phyloP scores from a whole-genome alignment of 2,113 vertebrate species.

The Psephotus haematonotus region DNA sequence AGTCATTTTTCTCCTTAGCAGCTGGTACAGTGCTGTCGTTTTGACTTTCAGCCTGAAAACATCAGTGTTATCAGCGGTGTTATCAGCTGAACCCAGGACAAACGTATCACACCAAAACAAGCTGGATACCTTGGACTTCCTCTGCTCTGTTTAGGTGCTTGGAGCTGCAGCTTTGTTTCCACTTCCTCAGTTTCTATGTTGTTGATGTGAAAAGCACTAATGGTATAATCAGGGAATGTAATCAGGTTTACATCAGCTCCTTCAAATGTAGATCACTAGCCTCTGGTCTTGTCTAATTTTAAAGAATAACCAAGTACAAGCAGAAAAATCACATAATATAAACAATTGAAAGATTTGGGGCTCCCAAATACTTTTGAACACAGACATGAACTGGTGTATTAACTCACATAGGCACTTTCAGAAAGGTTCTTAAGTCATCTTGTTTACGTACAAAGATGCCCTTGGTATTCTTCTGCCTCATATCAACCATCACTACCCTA shows the following conservation, averaged over 20 bases:
- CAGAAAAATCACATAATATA: background rate
- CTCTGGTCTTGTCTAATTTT: background rate
- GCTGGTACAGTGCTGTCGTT: too few relatives aligned
- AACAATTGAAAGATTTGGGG: background rate
- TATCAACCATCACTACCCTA: background rate
- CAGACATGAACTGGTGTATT: background rate
- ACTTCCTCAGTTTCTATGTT: background rate
- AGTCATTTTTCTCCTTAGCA: too few relatives aligned
- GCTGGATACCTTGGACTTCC: background rate
- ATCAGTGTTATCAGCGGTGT: too few relatives aligned
- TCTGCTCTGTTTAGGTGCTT: background rate
- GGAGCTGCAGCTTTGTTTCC: background rate
- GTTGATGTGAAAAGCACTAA: background rate
- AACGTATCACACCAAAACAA: background rate
- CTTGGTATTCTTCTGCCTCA: background rate
- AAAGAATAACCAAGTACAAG: background rate
- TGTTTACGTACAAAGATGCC: background rate
- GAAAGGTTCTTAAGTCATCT: background rate
- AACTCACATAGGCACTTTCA: background rate
- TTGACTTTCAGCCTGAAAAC: too few relatives aligned
- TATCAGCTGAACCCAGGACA: too few relatives aligned
- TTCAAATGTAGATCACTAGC: background rate
- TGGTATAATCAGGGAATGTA: background rate
- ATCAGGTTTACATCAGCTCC: background rate
- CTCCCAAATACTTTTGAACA: background rate